These are phyloP conservation scores for Megaceryle torquata DNA, from an alignment of 2,113 vertebrate species.

Conservation along the genomic window DNA sequence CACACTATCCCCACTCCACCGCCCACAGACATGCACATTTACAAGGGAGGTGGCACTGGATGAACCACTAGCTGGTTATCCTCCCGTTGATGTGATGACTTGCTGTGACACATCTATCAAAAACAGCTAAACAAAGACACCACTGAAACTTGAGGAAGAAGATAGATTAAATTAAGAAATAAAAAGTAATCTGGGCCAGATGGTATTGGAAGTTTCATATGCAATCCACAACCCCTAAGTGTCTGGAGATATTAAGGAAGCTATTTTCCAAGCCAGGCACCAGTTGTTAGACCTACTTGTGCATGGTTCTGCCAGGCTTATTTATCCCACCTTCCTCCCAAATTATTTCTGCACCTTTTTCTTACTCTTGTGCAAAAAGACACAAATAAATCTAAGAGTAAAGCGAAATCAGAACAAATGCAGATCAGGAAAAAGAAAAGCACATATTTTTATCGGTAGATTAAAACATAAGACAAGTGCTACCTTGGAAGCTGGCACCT, in stretches of 20 bases:
- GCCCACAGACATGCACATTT: background rate
- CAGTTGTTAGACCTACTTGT: background rate
- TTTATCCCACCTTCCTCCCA: background rate
- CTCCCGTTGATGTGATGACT: background rate
- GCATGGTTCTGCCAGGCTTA: background rate
- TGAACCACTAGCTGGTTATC: background rate
- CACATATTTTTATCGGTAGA: background rate
- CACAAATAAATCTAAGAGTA: background rate
- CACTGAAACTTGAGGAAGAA: background rate
- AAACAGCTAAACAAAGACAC: conserved; percentile 21
- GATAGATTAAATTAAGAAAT: conserved; percentile 11
- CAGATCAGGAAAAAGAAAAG: background rate
- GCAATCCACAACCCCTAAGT: background rate
- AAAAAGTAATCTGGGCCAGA: conserved; percentile 11
- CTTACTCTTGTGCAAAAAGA: background rate
- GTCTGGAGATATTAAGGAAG: background rate
- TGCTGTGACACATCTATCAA: background rate
- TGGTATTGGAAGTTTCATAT: background rate
- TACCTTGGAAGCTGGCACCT: background rate
- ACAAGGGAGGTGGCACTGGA: background rate
- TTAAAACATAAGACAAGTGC: background rate
- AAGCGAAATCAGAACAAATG: background rate
- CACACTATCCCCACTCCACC: background rate
- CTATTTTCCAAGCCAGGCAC: background rate
- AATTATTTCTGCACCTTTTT: background rate